Base-by-base conservation (phyloP, 2,888 invertebrate species). In the Cantharis rufa region DNA sequence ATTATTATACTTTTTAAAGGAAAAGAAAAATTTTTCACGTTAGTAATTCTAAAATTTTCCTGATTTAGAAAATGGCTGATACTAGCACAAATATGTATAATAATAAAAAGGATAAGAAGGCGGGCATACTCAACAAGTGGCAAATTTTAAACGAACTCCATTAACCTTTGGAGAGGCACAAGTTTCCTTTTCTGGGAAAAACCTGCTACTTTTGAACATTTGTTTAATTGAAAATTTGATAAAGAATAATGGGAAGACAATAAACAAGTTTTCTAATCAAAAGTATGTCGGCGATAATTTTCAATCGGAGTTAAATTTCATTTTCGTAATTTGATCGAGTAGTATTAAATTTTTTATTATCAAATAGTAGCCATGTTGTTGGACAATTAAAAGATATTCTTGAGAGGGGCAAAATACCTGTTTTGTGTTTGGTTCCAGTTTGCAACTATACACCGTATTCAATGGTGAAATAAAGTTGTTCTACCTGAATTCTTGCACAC, bases 401-500 rank as follows among this genome's bases (percentile, higher is more conserved):
- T 62, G 48, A 71, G 48, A 71, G 75, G 77, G 69, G 24, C 15
- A 5, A 62, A 68, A 73, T 77, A 77, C 77, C 79, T 77, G 77
- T 75, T 77, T 32, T 27, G 16, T 63, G 48, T 72, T 61, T 18
- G 63, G 24, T 32, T 63, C 15, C 15, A 24, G 28, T 18, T 68
- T 62, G 78, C 78, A 76, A 78, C 63, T 69, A 71, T 78, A 64
- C 21, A 69, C 78, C 74, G 15, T 73, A 78, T 72, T 71, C 13
- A 21, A 71, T 73, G 64, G 62, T 70, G 62, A 11, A 21, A 71
- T 78, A 78, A 28, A 71, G 76, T 27, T 73, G 78, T 69, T 73
- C 68, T 63, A 71, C 73, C 78, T 76, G 76, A 73, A 76, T 78
- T 78, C 78, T 70, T 78, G 61, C 24, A 69, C 69, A 76, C 61